A percentile compares a stretch with the other conserved stretches of the same genome.
Evolutionary conservation across 2,888 invertebrate species (phyloP).

Genomic region (Anthrax anthrax): DNA sequence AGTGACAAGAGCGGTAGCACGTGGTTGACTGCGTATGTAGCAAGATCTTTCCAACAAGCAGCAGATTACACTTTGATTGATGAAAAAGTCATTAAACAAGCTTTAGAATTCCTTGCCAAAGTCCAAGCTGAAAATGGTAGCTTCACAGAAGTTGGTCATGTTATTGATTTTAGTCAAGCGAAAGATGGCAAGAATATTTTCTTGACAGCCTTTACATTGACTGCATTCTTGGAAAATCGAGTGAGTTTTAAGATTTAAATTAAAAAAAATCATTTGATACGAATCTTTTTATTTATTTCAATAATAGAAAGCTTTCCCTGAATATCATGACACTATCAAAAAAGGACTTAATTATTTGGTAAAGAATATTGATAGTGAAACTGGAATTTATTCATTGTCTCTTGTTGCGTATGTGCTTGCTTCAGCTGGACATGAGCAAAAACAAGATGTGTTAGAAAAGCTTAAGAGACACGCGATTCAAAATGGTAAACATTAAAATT

Average conservation of each 20-base stretch:
- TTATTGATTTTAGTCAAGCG: constrained; percentile 45
- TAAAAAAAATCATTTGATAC: not conserved
- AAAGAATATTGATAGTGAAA: constrained; percentile 46
- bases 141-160: constrained; percentile 66
- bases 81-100: constrained; percentile 45
- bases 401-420: constrained; percentile 64
- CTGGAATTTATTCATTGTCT: constrained; percentile 61
- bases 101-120: constrained; percentile 55
- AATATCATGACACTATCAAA: constrained; percentile 52
- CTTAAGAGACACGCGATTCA: constrained; percentile 36
- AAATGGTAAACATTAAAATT: constrained; percentile 22
- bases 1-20: constrained; percentile 50
- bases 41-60: constrained; percentile 63
- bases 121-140: constrained; percentile 59
- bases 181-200: constrained; percentile 57
- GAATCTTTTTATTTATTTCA: not conserved
- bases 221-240: constrained; percentile 55
- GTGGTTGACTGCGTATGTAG: constrained; percentile 76
- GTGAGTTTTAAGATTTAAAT: too few relatives aligned
- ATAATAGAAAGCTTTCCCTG: constrained; percentile 7
- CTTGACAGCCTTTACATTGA: constrained; percentile 62
- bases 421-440: constrained; percentile 55
- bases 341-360: constrained; percentile 65
- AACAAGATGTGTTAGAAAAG: constrained; percentile 45
- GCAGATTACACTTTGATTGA: constrained; percentile 57